phyloP scores from a whole-genome alignment of 2,113 vertebrate genomes.

The Zosterops lateralis region DNA sequence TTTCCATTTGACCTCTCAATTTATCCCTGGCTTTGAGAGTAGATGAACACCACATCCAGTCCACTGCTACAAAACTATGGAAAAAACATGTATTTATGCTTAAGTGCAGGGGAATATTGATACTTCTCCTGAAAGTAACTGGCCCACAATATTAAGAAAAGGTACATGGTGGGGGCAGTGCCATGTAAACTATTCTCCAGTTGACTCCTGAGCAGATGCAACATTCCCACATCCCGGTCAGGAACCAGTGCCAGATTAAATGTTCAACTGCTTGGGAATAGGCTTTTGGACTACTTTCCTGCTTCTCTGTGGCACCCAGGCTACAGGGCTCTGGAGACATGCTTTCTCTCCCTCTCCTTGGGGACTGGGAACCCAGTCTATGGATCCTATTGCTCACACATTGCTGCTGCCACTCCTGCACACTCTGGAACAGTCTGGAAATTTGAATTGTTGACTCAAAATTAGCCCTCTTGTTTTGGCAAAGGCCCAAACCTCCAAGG shows the following conservation, averaged over 20 bases:
- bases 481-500: slow-evolving; percentile 42
- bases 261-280: neutral
- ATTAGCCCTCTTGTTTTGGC: slow-evolving; percentile 31
- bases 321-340: accelerated
- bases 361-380: neutral
- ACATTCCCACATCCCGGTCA: accelerated
- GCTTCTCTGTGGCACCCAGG: neutral
- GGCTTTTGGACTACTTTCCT: neutral
- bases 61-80: neutral
- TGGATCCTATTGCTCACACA: accelerated
- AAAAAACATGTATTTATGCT: neutral
- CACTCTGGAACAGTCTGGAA: slow-evolving; percentile 42
- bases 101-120: neutral
- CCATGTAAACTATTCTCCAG: accelerated
- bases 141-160: neutral
- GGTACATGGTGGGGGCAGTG: accelerated
- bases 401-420: neutral
- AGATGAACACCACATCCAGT: neutral
- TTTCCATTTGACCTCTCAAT: neutral
- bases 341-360: neutral
- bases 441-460: slow-evolving; percentile 22
- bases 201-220: neutral
- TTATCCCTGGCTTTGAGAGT: neutral
- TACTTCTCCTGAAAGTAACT: neutral
- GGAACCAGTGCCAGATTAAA: neutral